A percentile compares a stretch with the other conserved stretches of the same genome.
Evolutionary conservation across 2,888 invertebrate genomes (phyloP).

Genomic region (Ferdinandea cuprea): DNA sequence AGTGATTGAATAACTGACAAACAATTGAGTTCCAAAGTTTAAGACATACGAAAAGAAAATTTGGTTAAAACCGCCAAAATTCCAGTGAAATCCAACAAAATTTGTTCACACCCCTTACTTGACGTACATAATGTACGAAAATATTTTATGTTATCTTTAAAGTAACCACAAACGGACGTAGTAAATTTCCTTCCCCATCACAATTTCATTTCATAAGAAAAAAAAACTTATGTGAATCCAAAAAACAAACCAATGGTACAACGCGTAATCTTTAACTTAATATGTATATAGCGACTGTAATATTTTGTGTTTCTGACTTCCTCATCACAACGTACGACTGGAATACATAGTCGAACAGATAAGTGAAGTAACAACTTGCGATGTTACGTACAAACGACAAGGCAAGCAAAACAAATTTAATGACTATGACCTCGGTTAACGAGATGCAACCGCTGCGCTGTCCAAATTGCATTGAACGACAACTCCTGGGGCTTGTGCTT

Average conservation of each 20-base stretch:
- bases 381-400: conserved; percentile 1
- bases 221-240: background rate
- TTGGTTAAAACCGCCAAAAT: no score
- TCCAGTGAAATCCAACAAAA: no score
- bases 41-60: no score
- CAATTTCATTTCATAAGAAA: background rate
- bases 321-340: background rate
- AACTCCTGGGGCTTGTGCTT: conserved; percentile 22
- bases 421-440: conserved; percentile 10
- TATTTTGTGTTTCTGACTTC: conserved; percentile 17
- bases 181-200: conserved; percentile 1
- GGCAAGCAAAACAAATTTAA: background rate
- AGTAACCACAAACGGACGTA: no score
- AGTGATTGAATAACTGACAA: no score
- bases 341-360: background rate
- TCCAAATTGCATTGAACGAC: conserved; percentile 2
- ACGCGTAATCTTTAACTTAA: no score
- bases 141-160: no score
- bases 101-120: no score
- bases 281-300: background rate
- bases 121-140: no score
- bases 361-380: conserved; percentile 5
- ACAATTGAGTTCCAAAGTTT: no score
- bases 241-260: no score
- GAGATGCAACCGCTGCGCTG: background rate